Percentiles rank a stretch among this genome's conserved stretches.
Evolutionary conservation across 1,140 invertebrate species (phyloP).

Genomic region (Bombus fervidus): DNA sequence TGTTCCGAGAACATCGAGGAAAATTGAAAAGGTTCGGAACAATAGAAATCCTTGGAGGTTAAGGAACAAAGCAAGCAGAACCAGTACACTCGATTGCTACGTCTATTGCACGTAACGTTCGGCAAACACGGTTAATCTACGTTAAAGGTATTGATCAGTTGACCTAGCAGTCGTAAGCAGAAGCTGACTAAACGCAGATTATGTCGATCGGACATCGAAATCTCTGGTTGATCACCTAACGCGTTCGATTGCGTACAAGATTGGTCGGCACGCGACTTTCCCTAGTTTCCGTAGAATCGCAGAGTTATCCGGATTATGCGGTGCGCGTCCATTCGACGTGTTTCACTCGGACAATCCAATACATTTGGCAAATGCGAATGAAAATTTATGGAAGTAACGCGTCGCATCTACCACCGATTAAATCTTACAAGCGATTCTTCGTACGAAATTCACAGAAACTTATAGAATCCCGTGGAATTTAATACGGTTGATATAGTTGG

Average conservation of each 20-base stretch:
- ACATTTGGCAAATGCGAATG: background rate
- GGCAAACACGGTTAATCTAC: conserved; percentile 1
- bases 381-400: conserved; percentile 14
- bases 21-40: background rate
- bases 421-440: background rate
- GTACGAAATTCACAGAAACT: background rate
- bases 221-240: conserved; percentile 20
- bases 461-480: background rate
- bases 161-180: conserved; percentile 3
- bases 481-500: background rate
- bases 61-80: background rate
- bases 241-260: background rate
- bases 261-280: conserved; percentile 8
- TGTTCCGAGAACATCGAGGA: background rate
- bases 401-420: too few species aligned
- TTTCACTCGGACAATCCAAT: background rate
- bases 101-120: background rate
- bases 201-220: background rate
- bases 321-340: background rate
- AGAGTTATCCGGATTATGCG: conserved; percentile 21
- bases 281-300: background rate
- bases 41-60: background rate
- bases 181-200: background rate
- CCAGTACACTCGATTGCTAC: background rate
- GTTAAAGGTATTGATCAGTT: conserved; percentile 9